phyloP scores from a whole-genome alignment of 1,140 invertebrate genomes.

The Leucophenga varia region DNA sequence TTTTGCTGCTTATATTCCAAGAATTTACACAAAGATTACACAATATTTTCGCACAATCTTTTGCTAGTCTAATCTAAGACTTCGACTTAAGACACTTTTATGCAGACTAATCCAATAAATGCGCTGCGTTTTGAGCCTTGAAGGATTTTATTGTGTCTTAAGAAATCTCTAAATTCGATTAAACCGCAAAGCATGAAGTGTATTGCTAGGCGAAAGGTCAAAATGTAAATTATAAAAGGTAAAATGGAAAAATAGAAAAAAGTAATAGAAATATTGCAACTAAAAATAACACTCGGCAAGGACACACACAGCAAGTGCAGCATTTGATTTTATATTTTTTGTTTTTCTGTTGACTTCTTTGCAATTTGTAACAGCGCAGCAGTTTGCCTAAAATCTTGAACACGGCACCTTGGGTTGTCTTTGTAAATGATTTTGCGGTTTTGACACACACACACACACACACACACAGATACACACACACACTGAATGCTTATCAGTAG shows the following conservation, averaged over 20 bases:
- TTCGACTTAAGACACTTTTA: conserved; percentile 40
- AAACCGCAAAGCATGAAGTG: conserved; percentile 47
- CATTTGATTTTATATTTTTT: too few relatives aligned
- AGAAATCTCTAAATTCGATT: conserved; percentile 48
- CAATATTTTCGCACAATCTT: too few relatives aligned
- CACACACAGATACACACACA: background rate
- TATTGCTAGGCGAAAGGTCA: too few relatives aligned
- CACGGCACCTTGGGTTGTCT: conserved; percentile 10
- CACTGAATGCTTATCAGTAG: conserved; percentile 21
- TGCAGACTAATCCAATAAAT: conserved; percentile 45
- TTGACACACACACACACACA: too few relatives aligned
- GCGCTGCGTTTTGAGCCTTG: conserved; percentile 19
- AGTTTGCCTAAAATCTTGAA: conserved; percentile 15
- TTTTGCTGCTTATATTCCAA: conserved; percentile 28
- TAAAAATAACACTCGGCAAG: conserved; percentile 20
- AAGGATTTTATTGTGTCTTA: conserved; percentile 18
- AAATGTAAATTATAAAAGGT: conserved; percentile 16
- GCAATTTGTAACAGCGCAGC: conserved; percentile 34
- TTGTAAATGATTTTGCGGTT: conserved; percentile 45
- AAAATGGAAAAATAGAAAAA: background rate
- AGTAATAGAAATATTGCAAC: background rate
- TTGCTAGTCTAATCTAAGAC: background rate
- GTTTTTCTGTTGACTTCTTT: too few relatives aligned
- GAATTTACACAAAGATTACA: conserved; percentile 30
- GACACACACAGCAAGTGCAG: conserved; percentile 31